Percentiles rank a stretch among this genome's conserved stretches.
These are phyloP conservation scores for Syritta pipiens DNA, from an alignment of 2,888 invertebrate genomes.

Conservation along the genomic window DNA sequence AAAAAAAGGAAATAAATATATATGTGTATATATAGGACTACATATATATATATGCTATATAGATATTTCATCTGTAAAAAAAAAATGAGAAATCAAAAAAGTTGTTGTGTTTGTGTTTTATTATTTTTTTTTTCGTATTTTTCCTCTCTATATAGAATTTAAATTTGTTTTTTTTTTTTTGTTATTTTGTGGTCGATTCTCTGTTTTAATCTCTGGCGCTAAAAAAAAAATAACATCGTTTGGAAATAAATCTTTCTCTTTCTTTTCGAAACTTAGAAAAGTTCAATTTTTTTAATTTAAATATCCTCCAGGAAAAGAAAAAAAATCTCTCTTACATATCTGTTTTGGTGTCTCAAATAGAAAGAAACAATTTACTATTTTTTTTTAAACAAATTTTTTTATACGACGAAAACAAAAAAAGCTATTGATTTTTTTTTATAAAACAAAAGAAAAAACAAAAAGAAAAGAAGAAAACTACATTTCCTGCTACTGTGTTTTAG, in stretches of 20 bases:
- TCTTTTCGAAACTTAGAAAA: slow-evolving; percentile 10
- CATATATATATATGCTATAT: slow-evolving; percentile 55
- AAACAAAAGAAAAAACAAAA: slow-evolving; percentile 25
- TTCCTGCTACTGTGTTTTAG: slow-evolving; percentile 67
- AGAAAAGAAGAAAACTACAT: slow-evolving; percentile 58
- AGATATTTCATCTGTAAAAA: slow-evolving; percentile 70
- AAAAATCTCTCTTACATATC: slow-evolving; percentile 71
- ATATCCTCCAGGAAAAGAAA: slow-evolving; percentile 52
- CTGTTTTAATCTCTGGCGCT: slow-evolving; percentile 71
- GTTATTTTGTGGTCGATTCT: slow-evolving; percentile 70
- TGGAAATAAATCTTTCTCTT: slow-evolving; percentile 70
- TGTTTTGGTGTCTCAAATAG: slow-evolving; percentile 78
- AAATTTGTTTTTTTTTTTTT: slow-evolving; percentile 75
- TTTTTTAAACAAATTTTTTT: slow-evolving; percentile 22
- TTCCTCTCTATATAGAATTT: slow-evolving; percentile 66
- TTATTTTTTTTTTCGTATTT: slow-evolving; percentile 76
- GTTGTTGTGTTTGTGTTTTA: slow-evolving; percentile 76
- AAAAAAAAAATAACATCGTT: slow-evolving; percentile 65
- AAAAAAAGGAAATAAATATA: slow-evolving; percentile 6
- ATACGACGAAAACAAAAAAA: slow-evolving; percentile 36
- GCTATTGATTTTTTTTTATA: slow-evolving; percentile 16
- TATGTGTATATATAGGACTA: slow-evolving; percentile 43
- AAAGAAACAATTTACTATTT: slow-evolving; percentile 19
- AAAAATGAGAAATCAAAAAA: slow-evolving; percentile 68
- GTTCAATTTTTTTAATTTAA: slow-evolving; percentile 17